A percentile compares a stretch with the other conserved stretches of the same genome.
phyloP scores from a whole-genome alignment of 1,140 invertebrate genomes.

The Acarapis woodi region DNA sequence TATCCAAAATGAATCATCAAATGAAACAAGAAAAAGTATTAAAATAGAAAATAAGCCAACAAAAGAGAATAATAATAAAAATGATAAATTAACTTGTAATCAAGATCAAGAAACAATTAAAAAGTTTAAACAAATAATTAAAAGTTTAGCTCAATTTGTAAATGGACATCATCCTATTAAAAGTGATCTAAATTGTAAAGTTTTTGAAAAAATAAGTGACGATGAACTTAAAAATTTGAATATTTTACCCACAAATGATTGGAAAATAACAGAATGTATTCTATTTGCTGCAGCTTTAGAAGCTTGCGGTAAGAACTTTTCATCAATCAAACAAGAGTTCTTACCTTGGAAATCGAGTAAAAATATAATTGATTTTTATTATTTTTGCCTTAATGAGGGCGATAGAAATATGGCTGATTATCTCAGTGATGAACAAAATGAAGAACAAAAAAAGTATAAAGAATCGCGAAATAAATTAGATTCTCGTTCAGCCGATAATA shows the following conservation, averaged over 20 bases:
- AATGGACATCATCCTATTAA: not conserved
- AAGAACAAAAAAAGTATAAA: too few species aligned
- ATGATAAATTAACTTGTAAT: too few species aligned
- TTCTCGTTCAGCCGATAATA: not conserved
- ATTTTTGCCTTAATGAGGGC: constrained; percentile 6
- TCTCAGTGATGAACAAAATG: not conserved
- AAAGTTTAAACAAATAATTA: too few species aligned
- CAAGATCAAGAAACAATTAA: too few species aligned
- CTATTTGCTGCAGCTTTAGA: constrained; percentile 13
- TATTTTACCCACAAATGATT: constrained; percentile 6
- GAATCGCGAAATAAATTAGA: not conserved
- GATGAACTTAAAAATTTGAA: not conserved
- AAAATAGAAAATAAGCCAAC: not conserved
- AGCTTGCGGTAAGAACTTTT: constrained; percentile 14
- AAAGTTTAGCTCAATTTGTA: not conserved
- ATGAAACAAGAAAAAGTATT: not conserved
- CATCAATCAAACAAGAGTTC: constrained; percentile 14
- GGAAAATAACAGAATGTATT: constrained; percentile 12
- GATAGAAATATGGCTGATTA: not conserved
- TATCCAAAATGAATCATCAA: not conserved
- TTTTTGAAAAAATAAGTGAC: not conserved
- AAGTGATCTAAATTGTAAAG: not conserved
- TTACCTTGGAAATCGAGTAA: constrained; percentile 14
- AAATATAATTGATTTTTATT: constrained; percentile 14
- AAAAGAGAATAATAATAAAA: not conserved